Percentiles rank a stretch among this genome's conserved stretches.
Evolutionary conservation across 2,888 invertebrate genomes (phyloP).

Genomic region (Idaea biselata): DNA sequence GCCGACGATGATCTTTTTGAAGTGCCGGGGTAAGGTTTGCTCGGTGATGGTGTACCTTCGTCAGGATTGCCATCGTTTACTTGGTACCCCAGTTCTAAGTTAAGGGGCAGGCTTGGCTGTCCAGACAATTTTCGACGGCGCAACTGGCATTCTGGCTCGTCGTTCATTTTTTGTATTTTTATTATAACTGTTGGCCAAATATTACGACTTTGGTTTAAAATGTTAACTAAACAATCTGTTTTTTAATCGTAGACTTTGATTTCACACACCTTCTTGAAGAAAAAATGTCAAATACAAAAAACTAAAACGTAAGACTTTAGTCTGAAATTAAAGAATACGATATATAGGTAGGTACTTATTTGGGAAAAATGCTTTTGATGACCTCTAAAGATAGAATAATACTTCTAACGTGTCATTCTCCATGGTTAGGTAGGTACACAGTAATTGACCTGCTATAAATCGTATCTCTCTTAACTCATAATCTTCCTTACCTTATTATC

Average conservation of each 20-base stretch:
- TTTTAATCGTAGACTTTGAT: no score
- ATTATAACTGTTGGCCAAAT: neutral
- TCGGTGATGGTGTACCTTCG: conserved; percentile 67
- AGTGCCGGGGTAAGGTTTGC: conserved; percentile 54
- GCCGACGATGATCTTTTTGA: conserved; percentile 51
- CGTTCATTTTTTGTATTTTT: conserved; percentile 43
- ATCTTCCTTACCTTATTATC: neutral
- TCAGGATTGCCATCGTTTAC: conserved; percentile 61
- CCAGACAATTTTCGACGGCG: conserved; percentile 64
- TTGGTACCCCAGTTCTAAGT: conserved; percentile 61
- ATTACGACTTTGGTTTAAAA: neutral
- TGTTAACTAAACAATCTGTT: no score
- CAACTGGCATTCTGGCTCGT: conserved; percentile 59
- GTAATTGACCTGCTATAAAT: neutral
- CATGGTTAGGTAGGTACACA: no score
- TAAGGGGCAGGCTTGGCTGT: conserved; percentile 57
- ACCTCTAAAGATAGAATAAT: no score
- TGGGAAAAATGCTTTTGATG: neutral
- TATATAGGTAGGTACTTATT: neutral
- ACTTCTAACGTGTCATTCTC: neutral
- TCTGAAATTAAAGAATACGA: no score
- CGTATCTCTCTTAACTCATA: neutral
- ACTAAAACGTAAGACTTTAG: no score
- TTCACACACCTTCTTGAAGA: no score
- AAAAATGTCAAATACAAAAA: no score